Base-by-base conservation (phyloP, 1,140 invertebrate genomes). In the Drosophila virilis region DNA sequence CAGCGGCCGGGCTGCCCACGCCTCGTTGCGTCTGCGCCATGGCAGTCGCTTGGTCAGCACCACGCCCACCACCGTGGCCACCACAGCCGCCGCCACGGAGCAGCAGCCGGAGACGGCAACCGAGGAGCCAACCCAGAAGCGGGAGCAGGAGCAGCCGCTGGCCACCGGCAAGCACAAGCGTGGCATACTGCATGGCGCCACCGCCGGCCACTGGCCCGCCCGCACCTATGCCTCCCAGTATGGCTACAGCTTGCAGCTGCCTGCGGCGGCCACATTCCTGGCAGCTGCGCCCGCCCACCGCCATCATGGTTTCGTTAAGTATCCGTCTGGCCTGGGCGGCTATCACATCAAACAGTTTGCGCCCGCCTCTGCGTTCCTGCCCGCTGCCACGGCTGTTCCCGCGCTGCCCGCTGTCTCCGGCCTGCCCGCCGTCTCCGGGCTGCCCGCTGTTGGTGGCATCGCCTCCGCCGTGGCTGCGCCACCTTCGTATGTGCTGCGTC, bases 181-280 rank as follows among this genome's bases (percentile, higher is more conserved):
- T 0, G 90, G 90, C 35, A 78, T 90, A 2, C 67, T 91, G 2
- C 82, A 91, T 51, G 78, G 78, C 8, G 75, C 61, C 8, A 73
- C 65, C 9, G 43, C 45, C 17, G 54, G 42, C 1, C 64, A 69
- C 13, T 91, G 85, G 90, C 90, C 90, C 1, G 78, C 74, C 2
- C 65, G 84, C 9, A 89, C 80, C 8, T 91, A 91, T 64, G 90
- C 90, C 6, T 37, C 90, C 10, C 90, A 91, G 43, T 91, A 91
- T 40, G 90, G 90, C 10, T 91, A 91, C 12, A 89, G 78, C 13
- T 38, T 91, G 59, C 75, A 90, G 64, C 32, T 91, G 74, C 90
- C 90, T 3, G 76, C 65, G 5, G 80, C 76, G 8, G 58, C 80
- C n/a, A 68, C 68, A 7, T 91, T 80, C 17, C 57, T 88, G 8